Evolutionary conservation across 2,888 invertebrate species (phyloP).

Genomic region (Agrochola lychnidis): DNA sequence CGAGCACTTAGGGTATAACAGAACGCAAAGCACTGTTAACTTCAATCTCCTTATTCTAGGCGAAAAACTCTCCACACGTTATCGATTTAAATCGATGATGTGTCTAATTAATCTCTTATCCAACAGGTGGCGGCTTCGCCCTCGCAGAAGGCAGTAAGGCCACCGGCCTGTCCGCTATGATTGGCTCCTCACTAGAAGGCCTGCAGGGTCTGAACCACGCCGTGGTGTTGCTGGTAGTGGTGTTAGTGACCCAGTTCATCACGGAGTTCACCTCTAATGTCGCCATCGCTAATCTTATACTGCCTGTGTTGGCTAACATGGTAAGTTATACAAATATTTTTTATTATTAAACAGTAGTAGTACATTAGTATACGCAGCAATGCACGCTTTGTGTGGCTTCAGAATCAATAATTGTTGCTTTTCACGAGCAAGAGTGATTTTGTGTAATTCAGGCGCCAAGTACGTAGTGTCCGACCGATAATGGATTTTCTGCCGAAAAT

Average conservation of each 20-base stretch:
- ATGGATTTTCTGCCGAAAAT: too few species aligned
- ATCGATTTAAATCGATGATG: too few species aligned
- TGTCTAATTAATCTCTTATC: not conserved
- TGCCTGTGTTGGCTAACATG: constrained; percentile 96
- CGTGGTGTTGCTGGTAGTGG: constrained; percentile 94
- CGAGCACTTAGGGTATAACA: too few species aligned
- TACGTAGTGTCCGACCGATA: not conserved
- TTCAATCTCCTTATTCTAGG: not conserved
- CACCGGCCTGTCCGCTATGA: constrained; percentile 94
- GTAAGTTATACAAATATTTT: constrained; percentile 56
- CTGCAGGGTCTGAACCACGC: constrained; percentile 92
- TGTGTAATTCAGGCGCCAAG: not conserved
- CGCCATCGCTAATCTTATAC: constrained; percentile 96
- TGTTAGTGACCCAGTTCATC: constrained; percentile 94
- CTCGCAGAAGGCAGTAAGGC: constrained; percentile 96
- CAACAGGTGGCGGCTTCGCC: constrained; percentile 96
- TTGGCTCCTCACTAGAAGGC: constrained; percentile 93
- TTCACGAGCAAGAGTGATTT: not conserved
- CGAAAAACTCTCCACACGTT: not conserved
- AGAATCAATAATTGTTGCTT: not conserved
- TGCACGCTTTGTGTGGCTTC: not conserved
- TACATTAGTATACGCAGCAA: not conserved
- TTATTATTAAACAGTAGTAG: too few species aligned
- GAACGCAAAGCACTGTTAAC: not conserved
- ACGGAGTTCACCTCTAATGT: constrained; percentile 98